A percentile compares a stretch with the other conserved stretches of the same genome.
phyloP scores from a whole-genome alignment of 1,140 invertebrate species.

The Elymnias hypermnestra region DNA sequence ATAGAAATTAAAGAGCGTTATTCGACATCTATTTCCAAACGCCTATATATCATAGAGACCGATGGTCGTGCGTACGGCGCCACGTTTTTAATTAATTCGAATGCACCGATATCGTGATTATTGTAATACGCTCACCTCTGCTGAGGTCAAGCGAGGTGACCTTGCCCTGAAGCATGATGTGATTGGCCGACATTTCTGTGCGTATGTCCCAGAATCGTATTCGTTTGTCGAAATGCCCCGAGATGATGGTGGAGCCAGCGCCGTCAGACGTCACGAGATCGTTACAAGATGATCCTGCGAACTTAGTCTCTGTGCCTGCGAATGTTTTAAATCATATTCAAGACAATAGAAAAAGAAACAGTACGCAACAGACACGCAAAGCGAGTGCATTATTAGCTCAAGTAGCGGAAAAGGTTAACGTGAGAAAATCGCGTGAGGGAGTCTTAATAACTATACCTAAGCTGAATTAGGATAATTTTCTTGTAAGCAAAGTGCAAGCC shows the following conservation, averaged over 20 bases:
- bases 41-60: not conserved
- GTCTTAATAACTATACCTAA: slow-evolving; percentile 11
- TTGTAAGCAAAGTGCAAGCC: slow-evolving; percentile 6
- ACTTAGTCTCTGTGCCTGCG: slow-evolving; percentile 95
- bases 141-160: slow-evolving; percentile 96
- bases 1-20: slow-evolving; percentile 48
- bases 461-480: slow-evolving; percentile 15
- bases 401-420: slow-evolving; percentile 16
- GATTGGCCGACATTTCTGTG: slow-evolving; percentile 85
- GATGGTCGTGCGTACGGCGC: slow-evolving; percentile 10
- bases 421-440: slow-evolving; percentile 13
- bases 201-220: slow-evolving; percentile 98
- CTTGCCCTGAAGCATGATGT: slow-evolving; percentile 93
- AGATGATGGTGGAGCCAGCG: slow-evolving; percentile 94
- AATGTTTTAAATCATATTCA: slow-evolving; percentile 6
- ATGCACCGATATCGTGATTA: slow-evolving; percentile 12
- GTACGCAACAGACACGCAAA: not conserved
- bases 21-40: slow-evolving; percentile 28
- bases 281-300: slow-evolving; percentile 97
- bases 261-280: slow-evolving; percentile 94
- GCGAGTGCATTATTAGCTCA: slow-evolving; percentile 6
- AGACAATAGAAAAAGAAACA: slow-evolving; percentile 3
- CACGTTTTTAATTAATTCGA: slow-evolving; percentile 27
- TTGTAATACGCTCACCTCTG: slow-evolving; percentile 80
- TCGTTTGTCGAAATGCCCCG: slow-evolving; percentile 97